Evolutionary conservation across 2,797 vertebrate genomes (phyloP).

Genomic region (Anableps anableps): DNA sequence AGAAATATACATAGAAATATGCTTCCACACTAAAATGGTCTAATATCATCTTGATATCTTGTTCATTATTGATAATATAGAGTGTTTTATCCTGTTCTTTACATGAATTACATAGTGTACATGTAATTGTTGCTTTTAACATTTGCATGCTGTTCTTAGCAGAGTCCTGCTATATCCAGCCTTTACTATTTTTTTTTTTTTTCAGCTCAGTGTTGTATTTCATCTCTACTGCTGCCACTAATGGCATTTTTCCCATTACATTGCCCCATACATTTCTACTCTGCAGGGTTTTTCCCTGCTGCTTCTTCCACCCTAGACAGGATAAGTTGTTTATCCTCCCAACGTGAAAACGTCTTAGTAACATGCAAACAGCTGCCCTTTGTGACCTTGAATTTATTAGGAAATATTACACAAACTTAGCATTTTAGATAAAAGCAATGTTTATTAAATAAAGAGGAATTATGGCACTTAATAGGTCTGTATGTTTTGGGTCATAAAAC

Average conservation of each 20-base stretch:
- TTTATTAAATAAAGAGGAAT: not conserved
- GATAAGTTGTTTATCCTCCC: constrained; percentile 1
- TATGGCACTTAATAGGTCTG: not conserved
- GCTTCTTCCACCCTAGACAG: not conserved
- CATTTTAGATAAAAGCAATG: not conserved
- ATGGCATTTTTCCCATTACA: not conserved
- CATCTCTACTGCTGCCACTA: not conserved
- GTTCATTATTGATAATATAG: not conserved
- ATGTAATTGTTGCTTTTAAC: not conserved
- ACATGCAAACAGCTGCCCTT: not conserved
- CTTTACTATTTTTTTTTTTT: not conserved
- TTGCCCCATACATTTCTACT: not conserved
- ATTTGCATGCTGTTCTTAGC: not conserved
- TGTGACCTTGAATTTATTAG: not conserved
- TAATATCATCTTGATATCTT: not conserved
- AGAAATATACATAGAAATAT: not conserved
- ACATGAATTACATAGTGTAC: not conserved
- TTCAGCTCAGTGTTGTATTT: not conserved
- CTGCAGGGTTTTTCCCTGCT: not conserved
- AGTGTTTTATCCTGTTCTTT: not conserved
- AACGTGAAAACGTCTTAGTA: not conserved
- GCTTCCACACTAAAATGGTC: not conserved
- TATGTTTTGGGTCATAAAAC: not conserved
- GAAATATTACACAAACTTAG: not conserved
- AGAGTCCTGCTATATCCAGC: not conserved